Evolutionary conservation across 2,888 invertebrate species (phyloP), one percentile per base, ranked within the genome.

Genomic region (Nomada flava): DNA sequence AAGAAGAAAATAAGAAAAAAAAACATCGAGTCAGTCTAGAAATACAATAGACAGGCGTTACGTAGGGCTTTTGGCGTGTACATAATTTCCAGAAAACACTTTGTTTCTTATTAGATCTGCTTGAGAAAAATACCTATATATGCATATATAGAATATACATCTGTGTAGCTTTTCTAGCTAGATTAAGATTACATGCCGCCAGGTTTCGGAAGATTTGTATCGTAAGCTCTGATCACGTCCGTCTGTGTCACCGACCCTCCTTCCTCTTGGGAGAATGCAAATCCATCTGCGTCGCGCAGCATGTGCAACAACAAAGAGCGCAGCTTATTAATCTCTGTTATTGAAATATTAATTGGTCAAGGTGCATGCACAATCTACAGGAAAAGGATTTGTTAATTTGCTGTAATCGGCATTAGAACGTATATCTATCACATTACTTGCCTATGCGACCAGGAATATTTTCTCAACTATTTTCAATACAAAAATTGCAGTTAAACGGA

Each of bases 211-310:
- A 96, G 96, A 93, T 97, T 98, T 90, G 98, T 98, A 95, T 99
- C 98, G 96, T 99, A 99, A 71, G 98, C 98, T 93, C 99, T 96
- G 94, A 99, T 98, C 93, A 99, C 96, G 92, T 98, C 98, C 88
- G 98, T 97, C 95, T 99, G 98, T 70, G 98, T 97, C 86, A 99
- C 98, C 91, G 97, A 97, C 88, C 98, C 99, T 93, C 98, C 98
- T 95, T 99, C 99, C 95, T 99, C 99, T 96, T 99, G 99, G 62
- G 99, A 99, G 95, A 99, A 99, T 89, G 99, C 99, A 95, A 97
- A 99, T 86, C 99, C 99, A 96, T 98, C 98, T 99, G 86, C 83
- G 83, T 86, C 82, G 64, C 59, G 88, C 81, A 89, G 89, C 89
- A 88, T 89, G 89, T 86, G 83, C 84, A 89, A 83, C 82, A 89